These are phyloP conservation scores for Petrocephalus zakoni DNA, from an alignment of 2,113 vertebrate genomes.

Conservation along the genomic window DNA sequence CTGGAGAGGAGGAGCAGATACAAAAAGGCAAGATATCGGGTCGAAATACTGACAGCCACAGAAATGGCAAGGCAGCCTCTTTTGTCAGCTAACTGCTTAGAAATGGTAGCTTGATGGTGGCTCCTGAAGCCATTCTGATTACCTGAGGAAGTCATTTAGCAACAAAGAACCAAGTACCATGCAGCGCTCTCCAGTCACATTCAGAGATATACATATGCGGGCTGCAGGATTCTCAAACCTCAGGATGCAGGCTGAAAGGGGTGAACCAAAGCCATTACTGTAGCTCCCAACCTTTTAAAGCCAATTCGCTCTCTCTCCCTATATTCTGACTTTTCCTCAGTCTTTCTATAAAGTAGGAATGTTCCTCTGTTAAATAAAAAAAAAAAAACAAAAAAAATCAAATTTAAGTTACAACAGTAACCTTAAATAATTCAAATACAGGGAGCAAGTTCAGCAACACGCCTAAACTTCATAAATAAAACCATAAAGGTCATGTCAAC, in stretches of 20 bases:
- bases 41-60: not conserved
- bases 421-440: not conserved
- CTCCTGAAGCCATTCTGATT: not conserved
- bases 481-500: not conserved
- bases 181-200: not conserved
- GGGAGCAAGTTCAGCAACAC: not conserved
- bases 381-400: slow-evolving; percentile 6
- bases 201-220: not conserved
- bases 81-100: not conserved
- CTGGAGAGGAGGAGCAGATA: not conserved
- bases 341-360: slow-evolving; percentile 15
- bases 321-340: slow-evolving; percentile 46
- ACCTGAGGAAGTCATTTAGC: not conserved
- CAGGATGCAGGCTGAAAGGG: not conserved
- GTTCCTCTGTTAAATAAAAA: slow-evolving; percentile 1
- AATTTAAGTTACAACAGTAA: not conserved
- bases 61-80: not conserved
- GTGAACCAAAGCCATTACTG: not conserved
- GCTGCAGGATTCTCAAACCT: not conserved
- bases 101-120: not conserved
- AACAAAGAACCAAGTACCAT: not conserved
- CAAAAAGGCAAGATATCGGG: not conserved
- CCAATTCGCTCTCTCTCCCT: not conserved
- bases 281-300: not conserved
- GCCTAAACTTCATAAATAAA: not conserved